Evolutionary conservation across 2,797 vertebrate genomes (phyloP), one percentile per base, ranked within the genome.

Genomic region (Myotis daubentonii): DNA sequence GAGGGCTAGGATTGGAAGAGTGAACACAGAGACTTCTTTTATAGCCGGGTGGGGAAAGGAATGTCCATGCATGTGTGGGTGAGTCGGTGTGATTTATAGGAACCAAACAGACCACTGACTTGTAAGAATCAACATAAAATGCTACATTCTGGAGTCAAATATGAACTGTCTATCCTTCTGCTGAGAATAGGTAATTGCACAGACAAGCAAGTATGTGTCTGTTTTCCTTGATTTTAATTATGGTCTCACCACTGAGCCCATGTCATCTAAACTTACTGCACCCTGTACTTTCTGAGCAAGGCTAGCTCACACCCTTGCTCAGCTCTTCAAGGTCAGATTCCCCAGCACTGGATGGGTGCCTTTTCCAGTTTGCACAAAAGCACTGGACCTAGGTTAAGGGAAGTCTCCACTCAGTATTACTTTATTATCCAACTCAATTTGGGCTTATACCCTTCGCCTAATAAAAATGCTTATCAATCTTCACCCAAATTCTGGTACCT

Each of bases 151-250:
- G 6, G 5, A 89, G 79, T 75, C n/a, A 53, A 49, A 70, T 57
- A 25, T 28, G 33, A 93, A 23, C 55, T 33, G 23, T 75, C 12
- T 36, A 0, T 44, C 8, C 62, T 88, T 76, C 33, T 1, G 0
- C 38, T 36, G 28, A 93, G n/a, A 68, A 20, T 3, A 8, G 28
- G 55, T 19, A 72, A 89, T 60, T 36, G 60, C 15, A 65, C 20
- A 60, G 75, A 86, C 3, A 76, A 72, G 49, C 33, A 53, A 75
- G 13, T 49, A 3, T 41, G 15, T 9, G 30, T 85, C 12, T 66
- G 0, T 75, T 80, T 93, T 33, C 36, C 51, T 89, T 74, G 13
- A 68, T 74, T 92, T 81, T 83, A 81, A 57, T n/a, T 49, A 15
- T 89, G 44, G 19, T 53, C 62, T 91, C 51, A n/a, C 44, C 65